Percentiles rank a stretch among this genome's conserved stretches.
Conservation (phyloP, 2,797 vertebrate genomes). For the Zalophus californianus region DNA sequence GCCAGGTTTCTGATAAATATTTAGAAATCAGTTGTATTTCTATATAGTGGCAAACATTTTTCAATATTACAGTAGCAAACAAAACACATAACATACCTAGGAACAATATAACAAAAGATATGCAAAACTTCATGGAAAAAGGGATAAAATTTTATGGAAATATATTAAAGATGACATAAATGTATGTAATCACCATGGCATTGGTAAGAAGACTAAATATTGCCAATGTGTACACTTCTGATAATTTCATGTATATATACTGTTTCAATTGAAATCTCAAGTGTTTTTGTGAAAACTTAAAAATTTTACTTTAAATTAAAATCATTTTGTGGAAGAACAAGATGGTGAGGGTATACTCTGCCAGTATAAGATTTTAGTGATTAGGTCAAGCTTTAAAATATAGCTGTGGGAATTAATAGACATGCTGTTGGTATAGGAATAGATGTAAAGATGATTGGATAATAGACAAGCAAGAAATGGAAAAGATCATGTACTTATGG, state of each 20-base stretch:
- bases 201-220: neutral
- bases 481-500: neutral
- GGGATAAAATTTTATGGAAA: neutral
- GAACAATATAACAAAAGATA: constrained; percentile 11
- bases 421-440: neutral
- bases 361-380: neutral
- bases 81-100: neutral
- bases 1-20: neutral
- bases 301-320: constrained; percentile 15
- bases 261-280: neutral
- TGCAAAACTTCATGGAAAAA: neutral
- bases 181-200: neutral
- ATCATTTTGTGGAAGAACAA: constrained; percentile 9
- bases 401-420: neutral
- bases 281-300: neutral
- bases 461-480: neutral
- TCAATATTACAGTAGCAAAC: neutral
- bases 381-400: neutral
- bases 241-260: neutral
- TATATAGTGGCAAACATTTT: neutral
- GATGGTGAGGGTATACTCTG: neutral
- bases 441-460: neutral
- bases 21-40: neutral
- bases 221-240: neutral
- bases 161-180: neutral